These are phyloP conservation scores for Rhinella marina DNA, from an alignment of 2,797 vertebrate genomes.

Conservation along the genomic window DNA sequence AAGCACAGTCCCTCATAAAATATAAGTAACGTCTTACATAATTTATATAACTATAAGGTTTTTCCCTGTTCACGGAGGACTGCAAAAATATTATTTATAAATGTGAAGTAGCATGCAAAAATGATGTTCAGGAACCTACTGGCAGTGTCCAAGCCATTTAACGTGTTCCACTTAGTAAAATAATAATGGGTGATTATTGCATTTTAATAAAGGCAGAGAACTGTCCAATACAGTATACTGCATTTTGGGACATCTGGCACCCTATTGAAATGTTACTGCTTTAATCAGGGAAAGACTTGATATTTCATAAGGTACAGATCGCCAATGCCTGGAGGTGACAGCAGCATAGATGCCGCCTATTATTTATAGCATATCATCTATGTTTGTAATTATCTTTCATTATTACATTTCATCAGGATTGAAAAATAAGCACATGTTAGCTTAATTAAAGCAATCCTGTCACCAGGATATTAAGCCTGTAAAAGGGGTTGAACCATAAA, in stretches of 20 bases:
- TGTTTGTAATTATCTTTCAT: neutral
- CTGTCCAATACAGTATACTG: neutral
- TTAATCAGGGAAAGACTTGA: neutral
- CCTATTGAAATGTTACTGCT: neutral
- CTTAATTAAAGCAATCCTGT: neutral
- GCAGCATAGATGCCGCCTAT: neutral
- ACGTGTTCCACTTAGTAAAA: neutral
- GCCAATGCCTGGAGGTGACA: neutral
- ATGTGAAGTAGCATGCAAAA: neutral
- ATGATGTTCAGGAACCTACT: neutral
- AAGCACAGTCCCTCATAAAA: constrained; percentile 1
- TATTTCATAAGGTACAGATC: no score
- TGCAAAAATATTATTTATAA: neutral
- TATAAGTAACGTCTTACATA: neutral
- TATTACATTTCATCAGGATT: no score
- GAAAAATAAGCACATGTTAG: no score
- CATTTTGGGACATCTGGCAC: neutral
- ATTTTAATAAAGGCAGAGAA: neutral
- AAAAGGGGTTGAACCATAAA: no score
- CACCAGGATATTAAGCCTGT: no score
- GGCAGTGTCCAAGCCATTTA: neutral
- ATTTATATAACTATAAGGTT: neutral
- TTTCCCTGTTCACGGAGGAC: neutral
- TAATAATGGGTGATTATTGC: no score
- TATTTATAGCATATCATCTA: neutral